Percentiles rank a stretch among this genome's conserved stretches.
Conservation (phyloP, 2,113 vertebrate genomes). For the Montifringilla adamsi region DNA sequence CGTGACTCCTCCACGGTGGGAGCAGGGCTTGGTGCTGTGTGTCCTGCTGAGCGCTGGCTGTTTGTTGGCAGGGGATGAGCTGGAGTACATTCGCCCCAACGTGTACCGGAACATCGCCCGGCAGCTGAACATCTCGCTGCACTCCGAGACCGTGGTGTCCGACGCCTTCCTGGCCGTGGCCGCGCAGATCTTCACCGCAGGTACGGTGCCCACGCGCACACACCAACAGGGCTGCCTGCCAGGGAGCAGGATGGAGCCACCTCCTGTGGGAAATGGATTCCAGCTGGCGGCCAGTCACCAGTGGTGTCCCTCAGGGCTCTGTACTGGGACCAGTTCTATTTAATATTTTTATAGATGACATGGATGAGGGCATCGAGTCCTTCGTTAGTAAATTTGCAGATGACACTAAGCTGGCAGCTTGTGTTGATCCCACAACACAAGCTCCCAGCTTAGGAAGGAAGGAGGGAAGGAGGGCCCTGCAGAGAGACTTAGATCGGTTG, state of each 20-base stretch:
- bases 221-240: not conserved
- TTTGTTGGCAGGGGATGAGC: constrained; percentile 84
- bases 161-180: constrained; percentile 95
- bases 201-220: constrained; percentile 52
- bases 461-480: too few species aligned
- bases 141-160: constrained; percentile 85
- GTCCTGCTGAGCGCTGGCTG: not conserved
- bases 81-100: constrained; percentile 91
- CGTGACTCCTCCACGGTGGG: accelerated
- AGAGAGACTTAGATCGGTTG: too few species aligned
- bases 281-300: too few species aligned
- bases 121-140: constrained; percentile 90
- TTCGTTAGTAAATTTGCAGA: too few species aligned
- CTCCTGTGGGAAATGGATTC: not conserved
- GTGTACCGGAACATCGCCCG: constrained; percentile 90
- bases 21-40: not conserved
- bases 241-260: not conserved
- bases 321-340: too few species aligned
- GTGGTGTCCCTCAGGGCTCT: too few species aligned
- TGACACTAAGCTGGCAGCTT: too few species aligned
- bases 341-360: too few species aligned
- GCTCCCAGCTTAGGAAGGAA: too few species aligned
- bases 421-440: too few species aligned
- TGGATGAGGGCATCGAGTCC: too few species aligned
- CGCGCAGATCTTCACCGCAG: constrained; percentile 90